Evolutionary conservation across 2,888 invertebrate species (phyloP), one percentile per base, ranked within the genome.

Genomic region (Lacanobia wlatinum): DNA sequence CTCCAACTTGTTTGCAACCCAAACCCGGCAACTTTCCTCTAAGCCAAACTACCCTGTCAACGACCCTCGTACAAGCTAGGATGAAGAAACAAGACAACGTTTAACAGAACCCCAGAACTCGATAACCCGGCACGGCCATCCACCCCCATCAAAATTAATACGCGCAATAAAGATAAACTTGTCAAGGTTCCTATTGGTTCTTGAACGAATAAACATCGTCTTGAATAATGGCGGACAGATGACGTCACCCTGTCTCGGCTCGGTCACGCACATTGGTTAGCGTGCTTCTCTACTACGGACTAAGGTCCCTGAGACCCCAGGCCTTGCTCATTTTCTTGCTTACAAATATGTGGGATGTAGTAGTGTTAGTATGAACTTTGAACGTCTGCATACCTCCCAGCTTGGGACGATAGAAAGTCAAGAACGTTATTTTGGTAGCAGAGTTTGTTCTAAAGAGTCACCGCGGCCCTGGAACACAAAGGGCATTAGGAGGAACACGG

Each of bases 61-160:
- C 28, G 63, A 65, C 34, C 58, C 14, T 6, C 1, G 52, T 48
- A 52, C 46, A 61, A 65, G n/a, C 59, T 1, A 63, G 68, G 34
- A 66, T 59, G 56, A 77, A 80, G 76, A 61, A 69, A 50, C 76
- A 63, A 79, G 65, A 79, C 79, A 73, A 48, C 63, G 60, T 48
- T 67, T 48, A 52, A 69, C 58, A 76, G 10, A 61, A 48, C n/a
- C n/a, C n/a, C n/a, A n/a, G n/a, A n/a, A n/a, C n/a, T 46, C 70
- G 53, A 73, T 60, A 80, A 73, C 58, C 77, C 60, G 72, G 64
- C 67, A 80, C 77, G 80, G 70, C 77, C 73, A 73, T 64, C 77
- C 63, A 80, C 80, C 74, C 76, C 80, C 74, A 81, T 81, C 81
- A 81, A 81, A 81, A 81, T 81, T 81, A 81, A 81, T 81, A 81